Evolutionary conservation across 2,888 invertebrate genomes (phyloP).

Genomic region (Laspeyria flexula): DNA sequence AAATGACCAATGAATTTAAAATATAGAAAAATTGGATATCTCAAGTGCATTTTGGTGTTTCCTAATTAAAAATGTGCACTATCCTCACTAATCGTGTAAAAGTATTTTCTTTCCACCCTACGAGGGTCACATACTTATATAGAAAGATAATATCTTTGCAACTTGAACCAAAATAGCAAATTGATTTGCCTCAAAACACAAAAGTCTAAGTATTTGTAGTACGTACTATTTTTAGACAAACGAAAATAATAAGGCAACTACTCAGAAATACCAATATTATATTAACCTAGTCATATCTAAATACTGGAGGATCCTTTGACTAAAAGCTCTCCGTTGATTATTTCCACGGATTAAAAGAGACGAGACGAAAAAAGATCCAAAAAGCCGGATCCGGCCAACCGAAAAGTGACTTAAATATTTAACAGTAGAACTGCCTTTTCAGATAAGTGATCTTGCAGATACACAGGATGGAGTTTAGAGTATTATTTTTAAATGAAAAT

Average conservation of each 20-base stretch:
- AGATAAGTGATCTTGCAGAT: slow-evolving; percentile 5
- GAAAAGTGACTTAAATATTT: slow-evolving; percentile 6
- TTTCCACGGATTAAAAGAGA: slow-evolving; percentile 12
- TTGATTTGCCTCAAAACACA: no score
- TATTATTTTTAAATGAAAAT: slow-evolving; percentile 7
- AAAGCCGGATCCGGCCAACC: neutral
- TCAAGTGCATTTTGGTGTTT: no score
- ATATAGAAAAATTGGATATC: no score
- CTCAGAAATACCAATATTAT: slow-evolving; percentile 14
- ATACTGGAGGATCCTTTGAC: slow-evolving; percentile 5
- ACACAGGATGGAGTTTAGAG: slow-evolving; percentile 3
- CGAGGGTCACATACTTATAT: no score
- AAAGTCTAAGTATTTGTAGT: neutral
- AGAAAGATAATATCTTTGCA: no score
- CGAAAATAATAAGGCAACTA: neutral
- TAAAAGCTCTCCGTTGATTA: slow-evolving; percentile 15
- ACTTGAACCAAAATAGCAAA: no score
- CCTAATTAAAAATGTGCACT: no score
- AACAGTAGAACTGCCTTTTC: slow-evolving; percentile 11
- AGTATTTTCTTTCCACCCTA: no score
- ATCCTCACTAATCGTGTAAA: no score
- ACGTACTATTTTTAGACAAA: neutral
- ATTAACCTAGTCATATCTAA: slow-evolving; percentile 7
- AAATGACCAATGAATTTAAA: no score
- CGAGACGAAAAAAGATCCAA: slow-evolving; percentile 1